phyloP scores from a whole-genome alignment of 2,888 invertebrate species.

The Morpho helenor region DNA sequence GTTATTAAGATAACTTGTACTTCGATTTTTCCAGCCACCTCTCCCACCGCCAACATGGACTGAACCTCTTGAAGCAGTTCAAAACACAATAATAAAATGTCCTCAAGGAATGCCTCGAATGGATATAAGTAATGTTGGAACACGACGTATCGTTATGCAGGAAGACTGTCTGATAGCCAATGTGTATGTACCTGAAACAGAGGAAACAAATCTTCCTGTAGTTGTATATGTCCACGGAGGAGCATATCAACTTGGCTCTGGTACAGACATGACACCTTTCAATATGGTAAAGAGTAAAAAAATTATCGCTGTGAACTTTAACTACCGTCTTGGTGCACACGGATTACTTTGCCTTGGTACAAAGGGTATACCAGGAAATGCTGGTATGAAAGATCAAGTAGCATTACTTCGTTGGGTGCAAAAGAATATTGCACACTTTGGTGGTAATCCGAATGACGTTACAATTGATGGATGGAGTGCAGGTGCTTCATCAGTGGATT shows the following conservation, averaged over 20 bases:
- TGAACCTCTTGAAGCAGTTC: conserved; percentile 36
- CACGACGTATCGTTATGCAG: background rate
- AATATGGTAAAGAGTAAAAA: conserved; percentile 37
- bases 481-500: conserved; percentile 46
- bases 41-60: conserved; percentile 41
- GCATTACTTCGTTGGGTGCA: conserved; percentile 39
- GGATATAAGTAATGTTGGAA: no score
- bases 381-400: conserved; percentile 58
- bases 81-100: conserved; percentile 33
- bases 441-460: conserved; percentile 54
- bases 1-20: background rate
- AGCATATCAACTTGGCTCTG: conserved; percentile 49
- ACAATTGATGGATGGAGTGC: conserved; percentile 51
- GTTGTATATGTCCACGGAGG: conserved; percentile 64
- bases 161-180: conserved; percentile 38
- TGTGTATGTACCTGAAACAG: conserved; percentile 34
- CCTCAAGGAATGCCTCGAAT: conserved; percentile 30
- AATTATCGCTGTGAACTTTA: conserved; percentile 45
- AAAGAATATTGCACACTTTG: conserved; percentile 48
- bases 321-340: conserved; percentile 47
- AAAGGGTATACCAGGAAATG: conserved; percentile 50
- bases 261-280: conserved; percentile 30
- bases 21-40: conserved; percentile 34
- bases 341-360: conserved; percentile 55
- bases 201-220: conserved; percentile 42